These are phyloP conservation scores for Melanerpes aurifrons DNA, from an alignment of 2,113 vertebrate genomes.

Conservation along the genomic window DNA sequence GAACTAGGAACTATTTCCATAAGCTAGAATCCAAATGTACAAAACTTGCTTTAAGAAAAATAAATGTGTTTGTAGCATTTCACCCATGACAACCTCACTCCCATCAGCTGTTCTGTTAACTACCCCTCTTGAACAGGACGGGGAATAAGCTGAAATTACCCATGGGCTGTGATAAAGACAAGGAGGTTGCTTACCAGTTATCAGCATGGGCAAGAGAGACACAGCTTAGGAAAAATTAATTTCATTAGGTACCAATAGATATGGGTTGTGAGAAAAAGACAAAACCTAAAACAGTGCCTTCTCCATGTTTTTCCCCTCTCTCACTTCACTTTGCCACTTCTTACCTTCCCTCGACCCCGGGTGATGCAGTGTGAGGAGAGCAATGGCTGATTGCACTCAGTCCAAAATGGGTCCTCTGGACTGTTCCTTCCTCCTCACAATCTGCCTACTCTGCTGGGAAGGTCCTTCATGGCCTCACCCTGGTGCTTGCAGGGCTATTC, in stretches of 20 bases:
- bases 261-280: neutral
- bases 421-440: neutral
- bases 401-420: neutral
- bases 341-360: neutral
- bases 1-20: neutral
- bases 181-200: neutral
- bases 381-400: neutral
- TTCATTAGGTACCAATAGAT: neutral
- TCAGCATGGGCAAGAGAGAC: neutral
- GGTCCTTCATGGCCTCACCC: neutral
- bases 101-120: neutral
- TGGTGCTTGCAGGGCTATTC: neutral
- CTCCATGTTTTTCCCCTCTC: neutral
- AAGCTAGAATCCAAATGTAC: too few species aligned
- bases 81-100: neutral
- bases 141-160: neutral
- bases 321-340: neutral
- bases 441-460: neutral
- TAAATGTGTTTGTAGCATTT: neutral
- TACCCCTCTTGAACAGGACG: neutral
- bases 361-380: rapidly evolving
- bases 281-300: neutral
- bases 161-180: neutral
- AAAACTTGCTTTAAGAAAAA: neutral
- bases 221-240: neutral